These are phyloP conservation scores for Anseranas semipalmata DNA, from an alignment of 2,113 vertebrate species.

Conservation along the genomic window DNA sequence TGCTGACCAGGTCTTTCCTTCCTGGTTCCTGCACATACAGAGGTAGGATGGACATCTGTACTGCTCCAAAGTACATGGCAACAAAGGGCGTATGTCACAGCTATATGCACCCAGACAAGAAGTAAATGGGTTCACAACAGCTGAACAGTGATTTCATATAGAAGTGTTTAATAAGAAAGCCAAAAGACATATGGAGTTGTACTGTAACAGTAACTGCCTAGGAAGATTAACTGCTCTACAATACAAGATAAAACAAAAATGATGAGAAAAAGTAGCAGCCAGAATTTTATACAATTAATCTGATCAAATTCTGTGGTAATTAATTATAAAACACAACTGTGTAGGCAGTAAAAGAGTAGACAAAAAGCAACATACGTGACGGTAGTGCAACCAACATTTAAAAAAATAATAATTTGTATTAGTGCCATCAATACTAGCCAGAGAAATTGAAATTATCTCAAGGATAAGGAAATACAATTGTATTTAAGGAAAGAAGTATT, in stretches of 20 bases:
- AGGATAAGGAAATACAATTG: background rate
- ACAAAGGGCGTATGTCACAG: background rate
- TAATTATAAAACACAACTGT: background rate
- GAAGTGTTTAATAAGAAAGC: background rate
- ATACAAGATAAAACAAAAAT: background rate
- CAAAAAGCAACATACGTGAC: rapidly evolving
- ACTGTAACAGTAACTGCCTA: background rate
- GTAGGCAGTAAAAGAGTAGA: background rate
- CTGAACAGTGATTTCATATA: background rate
- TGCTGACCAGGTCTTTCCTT: background rate
- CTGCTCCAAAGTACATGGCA: background rate
- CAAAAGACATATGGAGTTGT: background rate
- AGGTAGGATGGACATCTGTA: background rate
- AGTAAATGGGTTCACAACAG: background rate
- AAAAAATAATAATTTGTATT: background rate
- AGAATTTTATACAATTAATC: background rate
- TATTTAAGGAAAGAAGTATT: background rate
- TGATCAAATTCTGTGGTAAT: background rate
- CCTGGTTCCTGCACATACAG: background rate
- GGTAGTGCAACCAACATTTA: rapidly evolving
- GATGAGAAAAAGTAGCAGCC: background rate
- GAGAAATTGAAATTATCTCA: background rate
- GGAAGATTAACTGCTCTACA: background rate
- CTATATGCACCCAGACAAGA: background rate
- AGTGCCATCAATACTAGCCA: background rate